These are phyloP conservation scores for Dendropsophus ebraccatus DNA, from an alignment of 2,113 vertebrate genomes.

Conservation along the genomic window DNA sequence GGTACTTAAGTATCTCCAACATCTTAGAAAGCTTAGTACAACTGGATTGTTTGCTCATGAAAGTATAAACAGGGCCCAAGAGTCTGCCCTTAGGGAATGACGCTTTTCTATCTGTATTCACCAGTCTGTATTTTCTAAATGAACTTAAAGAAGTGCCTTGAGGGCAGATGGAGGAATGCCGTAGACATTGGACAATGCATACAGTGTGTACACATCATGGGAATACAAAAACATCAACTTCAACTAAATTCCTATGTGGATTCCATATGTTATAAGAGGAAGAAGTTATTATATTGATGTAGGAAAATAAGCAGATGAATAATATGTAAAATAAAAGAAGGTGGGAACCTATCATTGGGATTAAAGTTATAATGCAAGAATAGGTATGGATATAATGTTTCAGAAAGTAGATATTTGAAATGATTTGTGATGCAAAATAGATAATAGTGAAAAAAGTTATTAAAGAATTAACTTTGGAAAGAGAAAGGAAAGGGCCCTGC, in stretches of 20 bases:
- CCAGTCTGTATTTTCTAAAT: conserved; percentile 18
- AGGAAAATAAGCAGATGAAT: not conserved
- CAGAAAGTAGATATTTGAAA: no score
- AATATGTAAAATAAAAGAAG: no score
- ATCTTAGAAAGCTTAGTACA: conserved; percentile 56
- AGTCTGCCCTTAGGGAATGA: conserved; percentile 47
- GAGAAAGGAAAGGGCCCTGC: no score
- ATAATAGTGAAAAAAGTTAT: no score
- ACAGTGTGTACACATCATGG: conserved; percentile 10
- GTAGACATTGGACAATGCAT: not conserved
- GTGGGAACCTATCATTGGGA: no score
- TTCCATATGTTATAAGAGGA: not conserved
- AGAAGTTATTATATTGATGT: not conserved
- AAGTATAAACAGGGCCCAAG: conserved; percentile 60
- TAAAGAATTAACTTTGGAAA: no score
- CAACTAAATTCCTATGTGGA: not conserved
- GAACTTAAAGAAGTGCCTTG: conserved; percentile 38
- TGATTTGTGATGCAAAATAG: no score
- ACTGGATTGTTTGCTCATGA: conserved; percentile 64
- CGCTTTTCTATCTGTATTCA: conserved; percentile 56
- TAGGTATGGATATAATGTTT: not conserved
- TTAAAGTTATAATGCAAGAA: no score
- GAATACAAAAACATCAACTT: not conserved
- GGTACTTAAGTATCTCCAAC: conserved; percentile 30
- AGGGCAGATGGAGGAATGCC: conserved; percentile 23